Evolutionary conservation across 2,113 vertebrate species (phyloP).

Genomic region (Centropus unirufus): DNA sequence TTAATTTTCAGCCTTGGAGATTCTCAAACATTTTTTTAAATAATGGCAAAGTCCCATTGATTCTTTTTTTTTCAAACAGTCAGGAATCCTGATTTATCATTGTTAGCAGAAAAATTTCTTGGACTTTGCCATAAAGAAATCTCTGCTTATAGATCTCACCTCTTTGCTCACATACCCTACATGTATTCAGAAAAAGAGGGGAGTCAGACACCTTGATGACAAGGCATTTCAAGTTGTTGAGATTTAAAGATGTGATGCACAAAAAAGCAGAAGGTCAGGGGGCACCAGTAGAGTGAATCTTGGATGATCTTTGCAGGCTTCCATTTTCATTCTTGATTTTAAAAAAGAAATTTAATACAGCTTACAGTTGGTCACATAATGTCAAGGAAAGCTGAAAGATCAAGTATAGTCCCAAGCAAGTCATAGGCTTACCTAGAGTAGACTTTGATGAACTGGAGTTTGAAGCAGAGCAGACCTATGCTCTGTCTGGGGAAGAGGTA

Average conservation of each 20-base stretch:
- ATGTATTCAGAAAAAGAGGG: neutral
- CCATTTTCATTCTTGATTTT: conserved; percentile 6
- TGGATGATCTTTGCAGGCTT: neutral
- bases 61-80: neutral
- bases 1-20: neutral
- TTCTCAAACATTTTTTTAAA: neutral
- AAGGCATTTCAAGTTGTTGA: neutral
- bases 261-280: neutral
- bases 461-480: neutral
- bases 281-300: neutral
- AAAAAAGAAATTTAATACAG: neutral
- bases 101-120: neutral
- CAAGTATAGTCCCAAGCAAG: neutral
- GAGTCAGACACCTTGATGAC: neutral
- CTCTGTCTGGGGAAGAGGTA: neutral
- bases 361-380: neutral
- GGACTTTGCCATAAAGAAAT: neutral
- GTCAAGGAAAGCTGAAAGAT: neutral
- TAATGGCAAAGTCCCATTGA: neutral
- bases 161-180: neutral
- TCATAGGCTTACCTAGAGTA: neutral
- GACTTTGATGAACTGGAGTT: neutral
- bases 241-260: neutral
- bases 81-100: neutral
- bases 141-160: neutral